These are phyloP conservation scores for Proisotoma minuta DNA, from an alignment of 2,888 invertebrate genomes.

Conservation along the genomic window DNA sequence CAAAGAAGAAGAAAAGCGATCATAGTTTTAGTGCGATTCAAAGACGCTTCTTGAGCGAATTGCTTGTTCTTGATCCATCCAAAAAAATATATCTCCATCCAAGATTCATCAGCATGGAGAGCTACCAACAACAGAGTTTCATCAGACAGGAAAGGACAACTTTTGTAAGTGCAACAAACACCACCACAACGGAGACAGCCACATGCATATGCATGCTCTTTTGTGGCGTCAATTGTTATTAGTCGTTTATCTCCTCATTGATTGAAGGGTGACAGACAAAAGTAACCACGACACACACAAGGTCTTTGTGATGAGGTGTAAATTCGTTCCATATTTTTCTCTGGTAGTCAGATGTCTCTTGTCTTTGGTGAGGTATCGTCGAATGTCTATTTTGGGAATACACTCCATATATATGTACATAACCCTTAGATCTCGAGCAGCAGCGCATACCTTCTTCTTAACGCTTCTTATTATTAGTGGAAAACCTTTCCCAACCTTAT, in stretches of 20 bases:
- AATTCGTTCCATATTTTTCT: conserved; percentile 12
- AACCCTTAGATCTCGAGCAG: background rate
- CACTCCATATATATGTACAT: background rate
- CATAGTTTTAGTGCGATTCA: conserved; percentile 5
- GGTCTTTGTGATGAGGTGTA: conserved; percentile 1
- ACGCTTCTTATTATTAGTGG: background rate
- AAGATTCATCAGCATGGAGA: background rate
- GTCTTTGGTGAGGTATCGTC: conserved; percentile 11
- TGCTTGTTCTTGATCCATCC: background rate
- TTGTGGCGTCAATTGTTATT: too few relatives aligned
- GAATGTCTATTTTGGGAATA: conserved; percentile 15
- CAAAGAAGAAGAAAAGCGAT: conserved; percentile 1
- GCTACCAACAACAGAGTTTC: background rate
- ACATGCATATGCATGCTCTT: too few relatives aligned
- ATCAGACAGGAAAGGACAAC: background rate
- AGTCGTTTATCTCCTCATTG: background rate
- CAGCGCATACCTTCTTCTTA: background rate
- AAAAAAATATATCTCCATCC: background rate
- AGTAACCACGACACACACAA: conserved; percentile 13
- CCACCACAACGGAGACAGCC: too few relatives aligned
- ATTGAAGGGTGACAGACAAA: conserved; percentile 1
- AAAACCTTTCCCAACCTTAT: conserved; percentile 20
- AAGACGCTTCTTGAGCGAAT: conserved; percentile 9
- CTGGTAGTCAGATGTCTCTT: background rate
- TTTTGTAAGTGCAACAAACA: too few relatives aligned